Conservation (phyloP, 2,113 vertebrate genomes). For the Macroglossus sobrinus region DNA sequence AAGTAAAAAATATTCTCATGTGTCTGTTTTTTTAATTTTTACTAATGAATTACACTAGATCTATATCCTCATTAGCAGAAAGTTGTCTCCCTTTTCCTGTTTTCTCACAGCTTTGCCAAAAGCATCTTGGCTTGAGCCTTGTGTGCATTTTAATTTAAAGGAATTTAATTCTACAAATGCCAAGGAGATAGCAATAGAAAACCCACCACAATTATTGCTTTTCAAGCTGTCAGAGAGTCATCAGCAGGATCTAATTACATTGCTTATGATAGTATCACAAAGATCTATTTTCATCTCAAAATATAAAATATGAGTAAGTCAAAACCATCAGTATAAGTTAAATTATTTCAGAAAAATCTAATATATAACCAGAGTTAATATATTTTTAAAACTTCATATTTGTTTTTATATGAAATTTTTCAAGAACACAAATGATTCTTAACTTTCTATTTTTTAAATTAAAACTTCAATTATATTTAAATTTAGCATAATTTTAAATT, state of each 20-base stretch:
- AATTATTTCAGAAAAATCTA: neutral
- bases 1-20: neutral
- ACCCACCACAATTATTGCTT: fast-evolving
- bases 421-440: neutral
- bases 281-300: neutral
- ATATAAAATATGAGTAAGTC: neutral
- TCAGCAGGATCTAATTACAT: neutral
- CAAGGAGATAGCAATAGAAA: neutral
- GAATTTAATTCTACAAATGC: neutral
- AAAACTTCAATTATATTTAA: neutral
- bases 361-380: neutral
- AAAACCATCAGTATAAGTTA: neutral
- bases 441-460: neutral
- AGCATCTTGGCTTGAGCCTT: neutral
- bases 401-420: neutral
- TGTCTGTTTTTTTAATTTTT: neutral
- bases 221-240: neutral
- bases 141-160: neutral
- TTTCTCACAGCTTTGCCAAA: neutral
- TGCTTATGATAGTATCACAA: neutral
- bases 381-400: neutral
- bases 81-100: neutral
- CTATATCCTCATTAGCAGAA: neutral
- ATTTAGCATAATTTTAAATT: neutral
- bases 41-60: neutral